Evolutionary conservation across 2,113 vertebrate genomes (phyloP).

Genomic region (Melanerpes formicivorus): DNA sequence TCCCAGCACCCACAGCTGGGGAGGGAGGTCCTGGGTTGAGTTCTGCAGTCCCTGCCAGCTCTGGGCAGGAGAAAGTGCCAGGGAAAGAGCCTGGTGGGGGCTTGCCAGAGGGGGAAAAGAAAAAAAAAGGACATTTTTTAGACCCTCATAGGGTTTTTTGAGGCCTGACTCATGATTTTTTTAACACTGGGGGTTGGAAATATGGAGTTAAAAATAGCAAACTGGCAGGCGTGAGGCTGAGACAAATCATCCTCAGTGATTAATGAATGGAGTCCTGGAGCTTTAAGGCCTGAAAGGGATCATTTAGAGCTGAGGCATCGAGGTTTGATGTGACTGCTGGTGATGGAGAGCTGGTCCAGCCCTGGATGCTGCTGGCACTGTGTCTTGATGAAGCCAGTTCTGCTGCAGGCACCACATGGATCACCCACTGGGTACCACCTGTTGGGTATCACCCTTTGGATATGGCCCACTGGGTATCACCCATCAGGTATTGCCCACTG

Average conservation of each 20-base stretch:
- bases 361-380: not conserved
- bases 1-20: rapidly evolving
- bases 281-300: conserved; percentile 21
- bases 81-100: not conserved
- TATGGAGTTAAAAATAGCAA: conserved; percentile 46
- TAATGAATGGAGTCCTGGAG: conserved; percentile 21
- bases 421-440: no score
- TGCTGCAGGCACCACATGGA: not conserved
- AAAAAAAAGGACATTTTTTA: not conserved
- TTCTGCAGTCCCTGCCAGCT: rapidly evolving
- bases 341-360: not conserved
- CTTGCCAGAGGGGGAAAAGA: not conserved
- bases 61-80: not conserved
- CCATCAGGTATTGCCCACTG: no score
- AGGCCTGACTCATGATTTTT: conserved; percentile 20
- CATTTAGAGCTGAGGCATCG: rapidly evolving
- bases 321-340: not conserved
- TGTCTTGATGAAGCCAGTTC: rapidly evolving
- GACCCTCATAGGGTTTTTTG: not conserved
- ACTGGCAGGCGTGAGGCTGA: not conserved
- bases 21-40: not conserved
- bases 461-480: no score
- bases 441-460: no score
- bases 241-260: not conserved
- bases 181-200: not conserved